Percentiles rank a stretch among this genome's conserved stretches.
These are phyloP conservation scores for Chironomus tepperi DNA, from an alignment of 1,140 invertebrate genomes.

Conservation along the genomic window DNA sequence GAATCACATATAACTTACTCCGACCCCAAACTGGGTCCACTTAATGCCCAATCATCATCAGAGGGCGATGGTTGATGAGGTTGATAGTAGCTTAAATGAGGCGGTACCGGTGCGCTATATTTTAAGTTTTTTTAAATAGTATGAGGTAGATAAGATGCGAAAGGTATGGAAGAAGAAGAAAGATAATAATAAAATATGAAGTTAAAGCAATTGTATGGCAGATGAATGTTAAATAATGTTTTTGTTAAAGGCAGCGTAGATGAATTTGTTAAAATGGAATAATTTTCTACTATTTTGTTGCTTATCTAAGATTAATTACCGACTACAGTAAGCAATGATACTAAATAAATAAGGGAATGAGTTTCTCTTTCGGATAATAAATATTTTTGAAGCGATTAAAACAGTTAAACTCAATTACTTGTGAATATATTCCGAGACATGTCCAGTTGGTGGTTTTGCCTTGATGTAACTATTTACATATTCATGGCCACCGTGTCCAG, in stretches of 20 bases:
- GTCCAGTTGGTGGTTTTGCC: slow-evolving; percentile 37
- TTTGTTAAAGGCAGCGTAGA: neutral
- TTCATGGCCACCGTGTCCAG: slow-evolving; percentile 17
- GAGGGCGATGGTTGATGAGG: neutral
- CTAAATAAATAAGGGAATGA: neutral
- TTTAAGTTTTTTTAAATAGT: neutral
- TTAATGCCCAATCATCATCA: slow-evolving; percentile 45
- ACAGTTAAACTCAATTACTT: slow-evolving; percentile 29
- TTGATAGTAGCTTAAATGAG: slow-evolving; percentile 29
- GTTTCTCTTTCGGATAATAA: neutral
- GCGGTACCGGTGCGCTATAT: slow-evolving; percentile 36
- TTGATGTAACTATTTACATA: slow-evolving; percentile 36
- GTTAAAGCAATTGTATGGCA: neutral
- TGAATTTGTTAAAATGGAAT: neutral
- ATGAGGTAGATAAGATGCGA: neutral
- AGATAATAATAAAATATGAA: neutral
- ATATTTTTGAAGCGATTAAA: neutral
- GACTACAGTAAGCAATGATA: neutral
- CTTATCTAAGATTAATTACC: no score
- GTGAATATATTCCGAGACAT: slow-evolving; percentile 38
- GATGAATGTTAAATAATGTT: neutral
- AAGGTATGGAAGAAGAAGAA: neutral
- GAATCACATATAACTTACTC: slow-evolving; percentile 42
- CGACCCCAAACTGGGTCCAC: slow-evolving; percentile 47
- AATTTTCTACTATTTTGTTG: no score